Base-by-base conservation (phyloP, 2,113 vertebrate genomes). In the Capricornis sumatraensis region DNA sequence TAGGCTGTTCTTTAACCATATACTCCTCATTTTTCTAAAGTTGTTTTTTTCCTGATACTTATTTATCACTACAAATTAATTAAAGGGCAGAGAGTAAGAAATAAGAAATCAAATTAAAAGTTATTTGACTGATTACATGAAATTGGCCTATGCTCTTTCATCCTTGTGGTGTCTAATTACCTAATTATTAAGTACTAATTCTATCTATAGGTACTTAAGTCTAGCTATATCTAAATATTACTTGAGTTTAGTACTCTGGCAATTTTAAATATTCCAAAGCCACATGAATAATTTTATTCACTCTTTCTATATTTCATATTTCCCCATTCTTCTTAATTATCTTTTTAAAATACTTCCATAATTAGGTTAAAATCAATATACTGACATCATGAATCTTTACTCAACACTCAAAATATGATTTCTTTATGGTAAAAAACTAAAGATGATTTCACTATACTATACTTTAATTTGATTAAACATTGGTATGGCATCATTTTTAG, bases 51-150 rank as follows among this genome's bases (percentile, higher is more conserved):
- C 78, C 33, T 78, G 30, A 23, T 90, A 64, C 90, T 82, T 95
- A 84, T n/a, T 92, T 96, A 71, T 64, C 64, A 97, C 84, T 52
- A 58, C 3, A 47, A 94, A 96, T 96, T 97, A 95, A 93, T 47
- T 92, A 83, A 89, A 89, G 71, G 28, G 40, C 11, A 94, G 94
- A 95, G 55, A 91, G 60, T 86, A 89, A 86, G 58, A 76, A 95
- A 93, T n/a, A 15, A 83, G 45, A 92, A 96, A 94, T 97, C 79
- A 96, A 89, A 94, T 95, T 83, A 95, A 47, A 91, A 95, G 60
- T 91, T 55, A 87, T 79, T 60, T 97, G 71, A 91, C 67, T 76
- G 43, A 95, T 92, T 57, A 57, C 40, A 93, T 76, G 52, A 85
- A 93, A 94, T 33, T 28, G 50, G 55, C 25, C 71, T 62, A 15